These are phyloP conservation scores for Rhagophthalmus giganteus DNA, from an alignment of 2,888 invertebrate genomes.

Conservation along the genomic window DNA sequence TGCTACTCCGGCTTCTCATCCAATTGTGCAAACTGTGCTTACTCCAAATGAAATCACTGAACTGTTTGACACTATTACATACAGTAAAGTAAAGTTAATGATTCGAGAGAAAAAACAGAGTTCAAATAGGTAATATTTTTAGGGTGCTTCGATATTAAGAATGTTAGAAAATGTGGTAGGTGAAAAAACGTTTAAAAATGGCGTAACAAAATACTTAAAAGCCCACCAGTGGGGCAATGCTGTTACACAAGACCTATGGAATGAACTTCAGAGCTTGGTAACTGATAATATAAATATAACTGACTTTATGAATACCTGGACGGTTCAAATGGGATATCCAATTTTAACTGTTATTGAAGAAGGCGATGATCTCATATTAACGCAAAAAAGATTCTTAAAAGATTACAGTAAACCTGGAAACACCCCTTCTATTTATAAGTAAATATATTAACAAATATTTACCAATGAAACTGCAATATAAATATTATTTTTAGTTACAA, in stretches of 20 bases:
- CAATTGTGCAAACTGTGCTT: constrained; percentile 81
- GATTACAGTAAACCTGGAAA: constrained; percentile 64
- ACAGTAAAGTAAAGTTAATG: constrained; percentile 78
- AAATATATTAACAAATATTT: constrained; percentile 29
- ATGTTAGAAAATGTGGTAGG: constrained; percentile 87
- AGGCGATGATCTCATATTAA: constrained; percentile 61
- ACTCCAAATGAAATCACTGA: constrained; percentile 90
- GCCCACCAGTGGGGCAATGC: constrained; percentile 74
- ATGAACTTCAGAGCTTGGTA: constrained; percentile 64
- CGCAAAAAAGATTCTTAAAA: constrained; percentile 75
- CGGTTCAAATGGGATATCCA: constrained; percentile 86
- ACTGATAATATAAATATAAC: constrained; percentile 59
- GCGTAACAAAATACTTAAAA: constrained; percentile 74
- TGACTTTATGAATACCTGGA: constrained; percentile 83
- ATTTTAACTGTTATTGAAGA: constrained; percentile 65
- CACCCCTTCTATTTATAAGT: constrained; percentile 56
- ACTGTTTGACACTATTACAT: constrained; percentile 89
- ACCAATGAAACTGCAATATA: background rate
- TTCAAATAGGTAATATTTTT: no score
- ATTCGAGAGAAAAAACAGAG: background rate
- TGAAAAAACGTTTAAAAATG: constrained; percentile 69
- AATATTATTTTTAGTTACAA: constrained; percentile 64
- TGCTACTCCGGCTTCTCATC: constrained; percentile 81
- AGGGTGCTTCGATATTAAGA: constrained; percentile 85
- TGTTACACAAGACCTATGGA: constrained; percentile 75